A percentile compares a stretch with the other conserved stretches of the same genome.
Conservation (phyloP, 1,140 invertebrate genomes). For the Eubasilissa regina region DNA sequence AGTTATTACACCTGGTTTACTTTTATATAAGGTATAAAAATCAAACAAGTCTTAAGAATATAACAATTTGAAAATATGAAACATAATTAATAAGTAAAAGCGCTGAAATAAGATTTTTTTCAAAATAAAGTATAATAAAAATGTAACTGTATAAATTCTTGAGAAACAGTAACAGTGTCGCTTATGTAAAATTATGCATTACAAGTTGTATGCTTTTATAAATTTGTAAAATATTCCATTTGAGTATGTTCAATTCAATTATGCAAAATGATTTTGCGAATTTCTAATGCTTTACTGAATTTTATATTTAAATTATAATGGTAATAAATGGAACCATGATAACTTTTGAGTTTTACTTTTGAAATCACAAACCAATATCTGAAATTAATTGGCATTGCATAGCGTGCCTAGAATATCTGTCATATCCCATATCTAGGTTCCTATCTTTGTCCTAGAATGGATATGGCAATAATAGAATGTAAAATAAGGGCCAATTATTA, state of each 20-base stretch:
- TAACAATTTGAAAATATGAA: no score
- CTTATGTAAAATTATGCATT: neutral
- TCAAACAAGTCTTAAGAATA: no score
- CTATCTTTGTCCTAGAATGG: no score
- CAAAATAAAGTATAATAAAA: no score
- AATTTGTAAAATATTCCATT: conserved; percentile 25
- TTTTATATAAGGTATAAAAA: no score
- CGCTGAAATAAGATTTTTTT: no score
- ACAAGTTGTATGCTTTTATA: conserved; percentile 23
- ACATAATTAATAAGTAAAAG: no score
- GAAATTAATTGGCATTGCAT: neutral
- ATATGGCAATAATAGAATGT: no score
- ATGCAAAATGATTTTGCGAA: conserved; percentile 31
- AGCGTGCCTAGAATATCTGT: neutral
- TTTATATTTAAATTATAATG: conserved; percentile 37
- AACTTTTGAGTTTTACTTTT: neutral
- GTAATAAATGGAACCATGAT: conserved; percentile 36
- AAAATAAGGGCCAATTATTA: no score
- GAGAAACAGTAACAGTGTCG: neutral
- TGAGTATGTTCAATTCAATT: neutral
- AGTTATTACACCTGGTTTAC: no score
- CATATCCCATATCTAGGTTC: no score
- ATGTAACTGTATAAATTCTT: neutral
- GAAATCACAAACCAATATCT: neutral
- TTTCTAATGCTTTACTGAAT: conserved; percentile 31